Percentiles rank a stretch among this genome's conserved stretches.
Evolutionary conservation across 2,113 vertebrate species (phyloP).

Genomic region (Brachypteracias leptosomus): DNA sequence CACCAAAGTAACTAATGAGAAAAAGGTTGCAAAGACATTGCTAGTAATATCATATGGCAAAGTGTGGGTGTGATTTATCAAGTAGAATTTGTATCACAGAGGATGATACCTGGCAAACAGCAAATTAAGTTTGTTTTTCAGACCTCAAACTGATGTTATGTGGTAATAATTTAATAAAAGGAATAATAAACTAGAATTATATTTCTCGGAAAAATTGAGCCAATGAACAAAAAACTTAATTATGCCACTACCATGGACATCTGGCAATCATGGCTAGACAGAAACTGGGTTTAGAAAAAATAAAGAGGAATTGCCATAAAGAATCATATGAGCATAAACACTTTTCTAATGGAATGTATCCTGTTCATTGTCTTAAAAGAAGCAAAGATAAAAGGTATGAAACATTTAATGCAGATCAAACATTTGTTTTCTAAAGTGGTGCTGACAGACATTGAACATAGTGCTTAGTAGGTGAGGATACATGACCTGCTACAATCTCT

Average conservation of each 20-base stretch:
- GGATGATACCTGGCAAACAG: not conserved
- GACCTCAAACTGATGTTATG: not conserved
- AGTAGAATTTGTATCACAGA: not conserved
- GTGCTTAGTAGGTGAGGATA: not conserved
- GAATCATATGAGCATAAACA: not conserved
- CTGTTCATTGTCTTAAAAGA: not conserved
- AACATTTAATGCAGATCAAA: not conserved
- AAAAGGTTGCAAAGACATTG: not conserved
- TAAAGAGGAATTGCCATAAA: not conserved
- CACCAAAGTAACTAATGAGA: not conserved
- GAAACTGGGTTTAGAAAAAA: not conserved
- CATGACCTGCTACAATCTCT: not conserved
- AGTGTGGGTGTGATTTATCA: not conserved
- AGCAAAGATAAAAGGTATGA: not conserved
- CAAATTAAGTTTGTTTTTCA: not conserved
- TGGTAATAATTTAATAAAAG: not conserved
- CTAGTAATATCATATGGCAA: not conserved
- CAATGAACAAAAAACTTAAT: not conserved
- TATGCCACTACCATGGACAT: not conserved
- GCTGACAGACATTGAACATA: not conserved
- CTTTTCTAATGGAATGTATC: not conserved
- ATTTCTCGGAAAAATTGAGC: not conserved
- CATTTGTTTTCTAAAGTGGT: not conserved
- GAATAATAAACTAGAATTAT: fast-evolving
- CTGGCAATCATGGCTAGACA: not conserved